phyloP scores from a whole-genome alignment of 2,888 invertebrate genomes.

The Lasioglossum lativentre region DNA sequence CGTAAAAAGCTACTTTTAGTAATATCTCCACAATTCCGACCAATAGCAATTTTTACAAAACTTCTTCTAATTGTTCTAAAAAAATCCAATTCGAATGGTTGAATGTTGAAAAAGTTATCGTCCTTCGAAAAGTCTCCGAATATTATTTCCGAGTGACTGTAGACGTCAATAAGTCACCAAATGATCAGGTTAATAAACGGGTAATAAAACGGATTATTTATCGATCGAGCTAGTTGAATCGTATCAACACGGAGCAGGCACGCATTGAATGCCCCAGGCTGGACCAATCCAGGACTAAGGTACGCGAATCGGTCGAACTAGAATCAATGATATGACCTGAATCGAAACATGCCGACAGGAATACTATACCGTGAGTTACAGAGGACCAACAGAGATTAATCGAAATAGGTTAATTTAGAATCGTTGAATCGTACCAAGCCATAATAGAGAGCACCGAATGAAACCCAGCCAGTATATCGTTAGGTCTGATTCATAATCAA shows the following conservation, averaged over 20 bases:
- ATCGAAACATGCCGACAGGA: not conserved
- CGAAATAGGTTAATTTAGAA: slow-evolving; percentile 12
- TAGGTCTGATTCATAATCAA: not conserved
- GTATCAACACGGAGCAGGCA: not conserved
- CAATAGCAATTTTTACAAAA: too few species aligned
- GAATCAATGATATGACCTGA: slow-evolving; percentile 7
- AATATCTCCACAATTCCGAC: too few species aligned
- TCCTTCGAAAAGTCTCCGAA: too few species aligned
- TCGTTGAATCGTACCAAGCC: not conserved
- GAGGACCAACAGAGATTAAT: not conserved
- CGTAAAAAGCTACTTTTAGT: too few species aligned
- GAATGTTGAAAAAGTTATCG: too few species aligned
- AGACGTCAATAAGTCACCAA: not conserved
- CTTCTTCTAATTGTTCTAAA: too few species aligned
- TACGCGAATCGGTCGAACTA: not conserved
- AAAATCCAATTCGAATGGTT: too few species aligned
- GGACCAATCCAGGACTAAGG: not conserved
- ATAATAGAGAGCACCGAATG: not conserved
- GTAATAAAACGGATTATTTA: not conserved
- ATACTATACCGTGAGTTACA: not conserved
- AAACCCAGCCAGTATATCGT: not conserved
- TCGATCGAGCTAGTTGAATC: not conserved
- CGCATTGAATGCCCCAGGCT: not conserved
- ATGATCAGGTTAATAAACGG: not conserved
- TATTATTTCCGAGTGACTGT: too few species aligned